These are phyloP conservation scores for Rallus crepitans DNA, from an alignment of 2,797 vertebrate species.

Conservation along the genomic window DNA sequence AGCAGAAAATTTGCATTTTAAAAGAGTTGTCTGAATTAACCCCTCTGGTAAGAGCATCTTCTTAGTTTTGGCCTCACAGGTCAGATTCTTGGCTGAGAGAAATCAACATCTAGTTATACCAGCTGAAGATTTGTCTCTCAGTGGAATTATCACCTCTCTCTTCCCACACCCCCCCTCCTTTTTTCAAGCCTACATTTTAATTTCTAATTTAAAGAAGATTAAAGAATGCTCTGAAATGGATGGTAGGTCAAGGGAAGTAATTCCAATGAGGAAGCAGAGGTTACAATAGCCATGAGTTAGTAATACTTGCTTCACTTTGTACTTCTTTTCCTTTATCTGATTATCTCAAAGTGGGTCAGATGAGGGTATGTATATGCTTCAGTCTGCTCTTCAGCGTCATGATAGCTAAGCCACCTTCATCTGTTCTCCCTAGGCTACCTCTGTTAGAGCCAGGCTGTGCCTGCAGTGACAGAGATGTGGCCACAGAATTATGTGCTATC, in stretches of 20 bases:
- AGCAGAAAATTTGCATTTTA: conserved; percentile 55
- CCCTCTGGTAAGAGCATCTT: conserved; percentile 17
- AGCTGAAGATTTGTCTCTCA: not conserved
- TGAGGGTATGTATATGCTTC: not conserved
- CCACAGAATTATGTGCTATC: too few relatives aligned
- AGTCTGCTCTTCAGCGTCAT: not conserved
- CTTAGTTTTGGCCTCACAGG: not conserved
- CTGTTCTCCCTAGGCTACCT: not conserved
- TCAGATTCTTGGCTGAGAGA: conserved; percentile 2
- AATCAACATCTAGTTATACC: not conserved
- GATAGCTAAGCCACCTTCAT: not conserved
- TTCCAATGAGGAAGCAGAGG: conserved; percentile 14
- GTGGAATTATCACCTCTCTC: not conserved
- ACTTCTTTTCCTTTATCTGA: not conserved
- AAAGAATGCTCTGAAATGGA: not conserved
- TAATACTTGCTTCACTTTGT: not conserved
- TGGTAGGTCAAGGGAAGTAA: not conserved
- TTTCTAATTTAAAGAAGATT: conserved; percentile 25
- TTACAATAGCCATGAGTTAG: not conserved
- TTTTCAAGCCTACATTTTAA: conserved; percentile 2
- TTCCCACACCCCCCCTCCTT: not conserved
- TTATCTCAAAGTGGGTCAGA: conserved; percentile 10
- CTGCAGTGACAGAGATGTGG: not conserved
- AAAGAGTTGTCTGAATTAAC: conserved; percentile 41
- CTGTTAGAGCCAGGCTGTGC: not conserved